phyloP scores from a whole-genome alignment of 2,113 vertebrate genomes.

The Upupa epops region DNA sequence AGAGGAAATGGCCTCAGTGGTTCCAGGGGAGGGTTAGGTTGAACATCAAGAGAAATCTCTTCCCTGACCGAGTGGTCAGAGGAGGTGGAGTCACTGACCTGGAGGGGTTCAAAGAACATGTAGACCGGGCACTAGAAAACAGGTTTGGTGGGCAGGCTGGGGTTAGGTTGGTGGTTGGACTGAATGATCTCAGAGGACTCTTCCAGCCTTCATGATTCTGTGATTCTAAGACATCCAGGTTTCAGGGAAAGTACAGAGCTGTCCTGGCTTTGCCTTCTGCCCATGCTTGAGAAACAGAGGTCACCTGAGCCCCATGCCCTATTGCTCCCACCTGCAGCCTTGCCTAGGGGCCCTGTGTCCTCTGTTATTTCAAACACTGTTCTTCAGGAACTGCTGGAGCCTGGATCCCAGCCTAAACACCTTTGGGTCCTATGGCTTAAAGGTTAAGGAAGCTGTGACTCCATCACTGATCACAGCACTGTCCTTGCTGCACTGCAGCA shows the following conservation, averaged over 20 bases:
- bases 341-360: not conserved
- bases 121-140: too few relatives aligned
- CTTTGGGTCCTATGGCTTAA: not conserved
- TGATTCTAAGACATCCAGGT: not conserved
- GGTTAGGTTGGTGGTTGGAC: too few relatives aligned
- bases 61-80: too few relatives aligned
- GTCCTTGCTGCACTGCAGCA: accelerated
- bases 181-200: too few relatives aligned
- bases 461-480: not conserved
- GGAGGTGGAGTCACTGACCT: too few relatives aligned
- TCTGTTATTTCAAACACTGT: not conserved
- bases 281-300: not conserved
- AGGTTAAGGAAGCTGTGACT: not conserved
- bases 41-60: too few relatives aligned
- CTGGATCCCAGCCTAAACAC: not conserved
- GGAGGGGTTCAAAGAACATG: too few relatives aligned
- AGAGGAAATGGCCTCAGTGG: too few relatives aligned
- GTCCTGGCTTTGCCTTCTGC: not conserved
- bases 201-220: too few relatives aligned
- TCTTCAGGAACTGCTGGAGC: not conserved
- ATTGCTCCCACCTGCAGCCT: not conserved
- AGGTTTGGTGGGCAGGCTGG: too few relatives aligned
- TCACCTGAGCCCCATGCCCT: accelerated
- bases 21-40: too few relatives aligned
- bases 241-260: not conserved